Conservation (phyloP, 2,113 vertebrate genomes). For the Urocolius indicus region DNA sequence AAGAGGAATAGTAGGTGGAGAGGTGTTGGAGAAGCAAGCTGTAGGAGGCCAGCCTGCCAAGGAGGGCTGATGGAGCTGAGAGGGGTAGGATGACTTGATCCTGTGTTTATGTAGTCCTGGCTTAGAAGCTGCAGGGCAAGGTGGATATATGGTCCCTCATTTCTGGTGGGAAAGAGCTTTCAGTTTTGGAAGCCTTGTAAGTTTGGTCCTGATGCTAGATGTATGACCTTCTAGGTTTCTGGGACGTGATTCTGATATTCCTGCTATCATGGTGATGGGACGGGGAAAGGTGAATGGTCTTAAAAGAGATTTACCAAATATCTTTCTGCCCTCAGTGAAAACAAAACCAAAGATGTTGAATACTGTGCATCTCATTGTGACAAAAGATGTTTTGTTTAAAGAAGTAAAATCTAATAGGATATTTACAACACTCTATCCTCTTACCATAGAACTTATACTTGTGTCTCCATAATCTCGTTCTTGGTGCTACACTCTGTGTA, state of each 20-base stretch:
- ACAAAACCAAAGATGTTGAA: not conserved
- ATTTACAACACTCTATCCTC: not conserved
- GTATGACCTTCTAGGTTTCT: not conserved
- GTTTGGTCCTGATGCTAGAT: not conserved
- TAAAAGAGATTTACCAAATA: not conserved
- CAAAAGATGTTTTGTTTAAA: not conserved
- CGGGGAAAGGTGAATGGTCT: not conserved
- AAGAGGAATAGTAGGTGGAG: slow-evolving; percentile 42
- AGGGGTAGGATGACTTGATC: not conserved
- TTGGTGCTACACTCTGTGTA: not conserved
- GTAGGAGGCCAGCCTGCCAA: slow-evolving; percentile 39
- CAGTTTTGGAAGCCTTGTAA: rapidly evolving
- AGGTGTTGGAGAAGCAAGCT: slow-evolving; percentile 54
- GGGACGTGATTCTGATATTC: not conserved
- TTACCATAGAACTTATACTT: not conserved
- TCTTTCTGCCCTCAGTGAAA: not conserved
- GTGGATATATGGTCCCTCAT: not conserved
- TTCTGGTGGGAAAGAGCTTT: not conserved
- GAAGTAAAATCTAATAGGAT: too few species aligned
- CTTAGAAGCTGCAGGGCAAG: not conserved
- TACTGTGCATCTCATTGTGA: too few species aligned
- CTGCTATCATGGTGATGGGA: rapidly evolving
- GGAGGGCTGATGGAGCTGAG: not conserved
- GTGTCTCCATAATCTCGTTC: not conserved
- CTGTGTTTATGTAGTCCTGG: not conserved